Conservation (phyloP, 2,797 vertebrate species). For the Enteromius fasciolatus region DNA sequence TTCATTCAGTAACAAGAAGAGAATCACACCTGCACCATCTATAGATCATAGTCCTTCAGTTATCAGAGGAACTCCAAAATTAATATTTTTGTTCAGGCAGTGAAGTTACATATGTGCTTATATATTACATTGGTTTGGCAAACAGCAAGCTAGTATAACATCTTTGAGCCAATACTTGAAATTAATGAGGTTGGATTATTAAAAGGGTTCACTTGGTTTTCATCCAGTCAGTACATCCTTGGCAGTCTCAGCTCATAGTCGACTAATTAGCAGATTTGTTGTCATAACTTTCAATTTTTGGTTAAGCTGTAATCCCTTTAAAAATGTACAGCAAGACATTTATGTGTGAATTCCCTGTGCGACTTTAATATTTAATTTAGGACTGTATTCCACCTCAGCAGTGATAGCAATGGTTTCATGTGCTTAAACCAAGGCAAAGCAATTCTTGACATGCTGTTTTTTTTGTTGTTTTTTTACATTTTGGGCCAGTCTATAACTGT, state of each 20-base stretch:
- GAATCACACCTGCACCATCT: conserved; percentile 48
- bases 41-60: conserved; percentile 39
- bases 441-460: neutral
- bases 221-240: conserved; percentile 8
- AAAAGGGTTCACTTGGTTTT: conserved; percentile 17
- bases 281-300: conserved; percentile 5
- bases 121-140: conserved; percentile 49
- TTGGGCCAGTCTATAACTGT: conserved; percentile 39
- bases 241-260: conserved; percentile 38
- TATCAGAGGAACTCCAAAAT: conserved; percentile 38
- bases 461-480: neutral
- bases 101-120: conserved; percentile 54
- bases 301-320: conserved; percentile 32
- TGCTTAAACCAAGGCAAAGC: conserved; percentile 38
- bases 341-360: conserved; percentile 16
- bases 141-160: conserved; percentile 23
- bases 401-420: conserved; percentile 39
- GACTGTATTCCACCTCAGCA: neutral
- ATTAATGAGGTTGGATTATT: conserved; percentile 22
- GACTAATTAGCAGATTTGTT: conserved; percentile 15
- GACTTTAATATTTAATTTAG: conserved; percentile 22
- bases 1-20: conserved; percentile 41
- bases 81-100: conserved; percentile 47
- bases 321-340: neutral
- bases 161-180: conserved; percentile 34